phyloP scores from a whole-genome alignment of 2,888 invertebrate species.

The Ypsolopha sequella region DNA sequence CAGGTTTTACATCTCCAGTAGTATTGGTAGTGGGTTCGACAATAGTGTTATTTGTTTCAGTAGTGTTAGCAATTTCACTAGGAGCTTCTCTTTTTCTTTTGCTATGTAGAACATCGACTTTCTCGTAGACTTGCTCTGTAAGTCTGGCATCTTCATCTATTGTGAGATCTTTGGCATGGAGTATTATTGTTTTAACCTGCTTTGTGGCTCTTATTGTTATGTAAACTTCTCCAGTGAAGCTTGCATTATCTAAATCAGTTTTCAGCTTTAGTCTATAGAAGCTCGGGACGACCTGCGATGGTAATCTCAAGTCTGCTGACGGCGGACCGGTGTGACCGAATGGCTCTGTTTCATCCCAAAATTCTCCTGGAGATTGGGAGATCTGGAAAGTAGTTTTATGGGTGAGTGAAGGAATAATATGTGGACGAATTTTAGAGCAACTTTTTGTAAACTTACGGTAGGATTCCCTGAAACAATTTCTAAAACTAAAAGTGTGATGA shows the following conservation, averaged over 20 bases:
- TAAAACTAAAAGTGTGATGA: conserved; percentile 21
- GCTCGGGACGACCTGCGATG: conserved; percentile 59
- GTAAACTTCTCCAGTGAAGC: conserved; percentile 50
- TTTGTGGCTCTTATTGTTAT: conserved; percentile 55
- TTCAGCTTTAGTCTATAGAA: conserved; percentile 69
- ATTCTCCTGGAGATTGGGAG: conserved; percentile 32
- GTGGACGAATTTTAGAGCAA: background rate
- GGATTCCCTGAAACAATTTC: conserved; percentile 5
- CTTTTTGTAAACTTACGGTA: conserved; percentile 5
- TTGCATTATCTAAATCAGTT: conserved; percentile 57
- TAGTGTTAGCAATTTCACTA: conserved; percentile 3
- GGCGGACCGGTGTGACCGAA: conserved; percentile 34
- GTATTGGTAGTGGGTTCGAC: background rate
- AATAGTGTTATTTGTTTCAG: conserved; percentile 10
- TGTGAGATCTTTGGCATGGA: conserved; percentile 64
- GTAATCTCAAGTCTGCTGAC: conserved; percentile 49
- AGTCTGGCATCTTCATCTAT: conserved; percentile 43
- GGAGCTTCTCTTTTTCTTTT: conserved; percentile 2
- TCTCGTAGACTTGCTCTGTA: conserved; percentile 58
- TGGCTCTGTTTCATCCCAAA: conserved; percentile 55
- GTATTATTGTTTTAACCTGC: conserved; percentile 47
- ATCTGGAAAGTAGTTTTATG: conserved; percentile 20
- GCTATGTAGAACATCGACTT: conserved; percentile 15
- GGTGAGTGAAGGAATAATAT: background rate
- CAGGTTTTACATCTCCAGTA: background rate